Percentiles rank a stretch among this genome's conserved stretches.
Evolutionary conservation across 53 echinoderm and acorn worm species (phyloP).

Genomic region (Holothuria scabra): DNA sequence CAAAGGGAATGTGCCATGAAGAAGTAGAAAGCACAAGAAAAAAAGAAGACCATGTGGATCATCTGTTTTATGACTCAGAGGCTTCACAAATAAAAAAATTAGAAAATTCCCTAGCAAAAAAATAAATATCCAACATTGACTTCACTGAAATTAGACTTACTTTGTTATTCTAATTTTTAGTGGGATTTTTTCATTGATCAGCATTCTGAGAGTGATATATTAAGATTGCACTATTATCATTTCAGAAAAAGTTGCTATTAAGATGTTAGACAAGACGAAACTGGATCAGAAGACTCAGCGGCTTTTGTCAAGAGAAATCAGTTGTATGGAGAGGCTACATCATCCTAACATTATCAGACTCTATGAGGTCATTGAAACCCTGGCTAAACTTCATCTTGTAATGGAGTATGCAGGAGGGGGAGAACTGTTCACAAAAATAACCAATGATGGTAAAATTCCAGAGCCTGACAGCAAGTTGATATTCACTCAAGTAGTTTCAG

Average conservation of each 20-base stretch:
- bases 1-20: no score
- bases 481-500: constrained; percentile 88
- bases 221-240: not conserved
- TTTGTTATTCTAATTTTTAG: no score
- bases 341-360: constrained; percentile 99
- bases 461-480: constrained; percentile 88
- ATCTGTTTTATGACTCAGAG: no score
- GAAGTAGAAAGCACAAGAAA: no score
- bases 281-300: constrained; percentile 96
- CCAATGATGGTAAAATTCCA: constrained; percentile 90
- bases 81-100: no score
- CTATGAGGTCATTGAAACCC: constrained; percentile 96
- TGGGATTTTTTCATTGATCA: constrained; percentile 1
- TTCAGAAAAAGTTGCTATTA: constrained; percentile 98
- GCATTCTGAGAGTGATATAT: not conserved
- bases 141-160: no score
- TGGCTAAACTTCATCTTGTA: constrained; percentile 95
- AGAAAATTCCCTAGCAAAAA: no score
- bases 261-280: constrained; percentile 98
- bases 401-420: constrained; percentile 99
- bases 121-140: no score
- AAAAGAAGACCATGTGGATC: no score
- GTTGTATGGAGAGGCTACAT: constrained; percentile 96
- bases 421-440: constrained; percentile 97
- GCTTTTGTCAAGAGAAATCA: constrained; percentile 92